Evolutionary conservation across 2,888 invertebrate genomes (phyloP).

Genomic region (Ophion ellenae): DNA sequence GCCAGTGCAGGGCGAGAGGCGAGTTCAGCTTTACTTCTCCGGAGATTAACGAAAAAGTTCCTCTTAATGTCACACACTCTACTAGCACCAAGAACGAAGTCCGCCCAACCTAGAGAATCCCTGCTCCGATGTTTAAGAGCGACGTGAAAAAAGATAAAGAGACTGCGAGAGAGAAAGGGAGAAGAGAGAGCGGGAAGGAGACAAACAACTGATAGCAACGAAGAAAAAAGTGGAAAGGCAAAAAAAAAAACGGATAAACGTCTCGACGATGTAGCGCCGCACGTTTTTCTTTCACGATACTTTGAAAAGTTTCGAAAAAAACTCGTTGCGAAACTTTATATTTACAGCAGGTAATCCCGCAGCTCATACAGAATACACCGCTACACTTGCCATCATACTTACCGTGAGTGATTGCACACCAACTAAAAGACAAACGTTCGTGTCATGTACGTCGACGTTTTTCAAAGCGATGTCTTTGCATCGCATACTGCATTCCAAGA

Average conservation of each 20-base stretch:
- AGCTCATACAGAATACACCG: slow-evolving; percentile 1
- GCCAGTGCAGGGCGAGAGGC: slow-evolving; percentile 23
- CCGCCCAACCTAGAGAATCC: slow-evolving; percentile 46
- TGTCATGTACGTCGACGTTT: slow-evolving; percentile 11
- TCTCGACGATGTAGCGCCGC: slow-evolving; percentile 21
- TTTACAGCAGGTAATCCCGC: slow-evolving; percentile 22
- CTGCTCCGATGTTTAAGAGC: slow-evolving; percentile 41
- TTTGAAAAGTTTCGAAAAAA: slow-evolving; percentile 35
- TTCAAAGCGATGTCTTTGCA: not conserved
- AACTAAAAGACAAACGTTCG: not conserved
- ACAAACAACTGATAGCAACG: not conserved
- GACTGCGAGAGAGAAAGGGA: not conserved
- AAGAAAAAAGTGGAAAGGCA: not conserved
- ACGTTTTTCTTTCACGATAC: slow-evolving; percentile 50
- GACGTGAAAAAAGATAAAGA: slow-evolving; percentile 12
- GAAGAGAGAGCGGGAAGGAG: not conserved
- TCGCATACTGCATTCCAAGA: not conserved
- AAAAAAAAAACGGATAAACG: slow-evolving; percentile 58
- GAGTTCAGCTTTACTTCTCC: slow-evolving; percentile 50
- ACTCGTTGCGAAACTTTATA: slow-evolving; percentile 55
- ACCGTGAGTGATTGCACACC: not conserved
- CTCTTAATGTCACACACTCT: slow-evolving; percentile 41
- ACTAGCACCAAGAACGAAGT: slow-evolving; percentile 50
- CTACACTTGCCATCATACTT: slow-evolving; percentile 19
- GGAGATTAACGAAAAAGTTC: slow-evolving; percentile 66